These are phyloP conservation scores for Ditylenchus weischeri DNA, from an alignment of 2,888 invertebrate genomes.

Conservation along the genomic window DNA sequence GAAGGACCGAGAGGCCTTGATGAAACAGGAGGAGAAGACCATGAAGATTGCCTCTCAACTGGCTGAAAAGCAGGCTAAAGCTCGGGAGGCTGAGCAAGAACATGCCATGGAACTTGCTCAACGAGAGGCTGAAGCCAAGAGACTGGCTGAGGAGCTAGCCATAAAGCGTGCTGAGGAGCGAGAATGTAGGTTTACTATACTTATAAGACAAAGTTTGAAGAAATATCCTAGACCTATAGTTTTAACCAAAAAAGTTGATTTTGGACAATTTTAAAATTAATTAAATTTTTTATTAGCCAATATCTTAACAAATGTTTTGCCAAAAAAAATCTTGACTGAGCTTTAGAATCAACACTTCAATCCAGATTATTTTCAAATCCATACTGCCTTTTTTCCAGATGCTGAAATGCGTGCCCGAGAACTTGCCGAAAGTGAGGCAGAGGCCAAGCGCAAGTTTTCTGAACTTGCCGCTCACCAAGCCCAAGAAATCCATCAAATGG, in stretches of 20 bases:
- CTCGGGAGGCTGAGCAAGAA: background rate
- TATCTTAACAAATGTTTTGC: background rate
- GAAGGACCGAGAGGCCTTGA: background rate
- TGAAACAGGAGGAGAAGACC: slow-evolving; percentile 4
- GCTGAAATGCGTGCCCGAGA: background rate
- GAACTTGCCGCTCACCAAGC: slow-evolving; percentile 3
- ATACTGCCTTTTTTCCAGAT: no score
- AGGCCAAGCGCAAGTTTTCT: slow-evolving; percentile 1
- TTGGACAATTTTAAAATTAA: background rate
- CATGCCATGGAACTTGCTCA: background rate
- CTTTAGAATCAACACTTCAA: background rate
- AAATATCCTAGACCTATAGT: no score
- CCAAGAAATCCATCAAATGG: background rate
- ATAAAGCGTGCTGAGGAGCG: no score
- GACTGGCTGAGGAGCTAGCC: background rate
- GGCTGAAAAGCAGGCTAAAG: slow-evolving; percentile 6
- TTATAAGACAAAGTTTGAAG: no score
- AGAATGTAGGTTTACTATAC: no score
- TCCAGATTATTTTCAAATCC: no score
- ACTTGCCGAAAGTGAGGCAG: background rate
- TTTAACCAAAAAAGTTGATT: background rate
- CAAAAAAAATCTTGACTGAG: background rate
- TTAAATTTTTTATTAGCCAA: background rate
- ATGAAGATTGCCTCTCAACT: slow-evolving; percentile 1
- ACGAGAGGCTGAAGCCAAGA: slow-evolving; percentile 4